A percentile compares a stretch with the other conserved stretches of the same genome.
Conservation (phyloP, 2,113 vertebrate species). For the Semnornis frantzii region DNA sequence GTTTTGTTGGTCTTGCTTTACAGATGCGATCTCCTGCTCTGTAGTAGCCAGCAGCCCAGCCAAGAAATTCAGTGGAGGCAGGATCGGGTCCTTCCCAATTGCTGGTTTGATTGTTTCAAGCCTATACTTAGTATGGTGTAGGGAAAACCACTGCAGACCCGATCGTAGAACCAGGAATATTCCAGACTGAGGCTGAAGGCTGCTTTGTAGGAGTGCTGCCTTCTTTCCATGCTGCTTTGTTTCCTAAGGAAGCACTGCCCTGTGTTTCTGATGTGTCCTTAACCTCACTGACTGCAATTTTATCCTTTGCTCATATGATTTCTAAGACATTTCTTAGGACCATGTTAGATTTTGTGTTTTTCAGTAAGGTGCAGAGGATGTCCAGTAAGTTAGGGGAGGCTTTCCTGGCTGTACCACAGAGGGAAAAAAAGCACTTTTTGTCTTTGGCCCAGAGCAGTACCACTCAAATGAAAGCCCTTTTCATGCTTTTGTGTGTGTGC, state of each 20-base stretch:
- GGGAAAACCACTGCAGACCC: not conserved
- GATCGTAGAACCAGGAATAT: not conserved
- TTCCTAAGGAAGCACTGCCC: not conserved
- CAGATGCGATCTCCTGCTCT: not conserved
- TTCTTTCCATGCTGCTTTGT: not conserved
- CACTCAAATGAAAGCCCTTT: not conserved
- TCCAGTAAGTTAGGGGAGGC: not conserved
- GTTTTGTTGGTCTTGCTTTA: not conserved
- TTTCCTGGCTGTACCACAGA: not conserved
- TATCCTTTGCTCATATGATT: accelerated
- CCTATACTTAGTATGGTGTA: not conserved
- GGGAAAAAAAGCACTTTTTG: not conserved
- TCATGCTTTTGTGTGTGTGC: not conserved
- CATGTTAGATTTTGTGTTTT: not conserved
- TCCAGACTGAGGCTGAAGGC: not conserved
- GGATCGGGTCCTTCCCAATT: not conserved
- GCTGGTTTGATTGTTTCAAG: not conserved
- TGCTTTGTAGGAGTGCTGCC: slow-evolving; percentile 5
- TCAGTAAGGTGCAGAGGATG: not conserved
- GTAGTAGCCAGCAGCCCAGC: not conserved
- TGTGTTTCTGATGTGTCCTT: not conserved
- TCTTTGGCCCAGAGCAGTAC: not conserved
- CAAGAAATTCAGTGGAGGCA: not conserved
- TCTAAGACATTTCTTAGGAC: not conserved
- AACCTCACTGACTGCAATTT: not conserved